These are phyloP conservation scores for Omphaloscelis lunosa DNA, from an alignment of 2,888 invertebrate genomes.

Conservation along the genomic window DNA sequence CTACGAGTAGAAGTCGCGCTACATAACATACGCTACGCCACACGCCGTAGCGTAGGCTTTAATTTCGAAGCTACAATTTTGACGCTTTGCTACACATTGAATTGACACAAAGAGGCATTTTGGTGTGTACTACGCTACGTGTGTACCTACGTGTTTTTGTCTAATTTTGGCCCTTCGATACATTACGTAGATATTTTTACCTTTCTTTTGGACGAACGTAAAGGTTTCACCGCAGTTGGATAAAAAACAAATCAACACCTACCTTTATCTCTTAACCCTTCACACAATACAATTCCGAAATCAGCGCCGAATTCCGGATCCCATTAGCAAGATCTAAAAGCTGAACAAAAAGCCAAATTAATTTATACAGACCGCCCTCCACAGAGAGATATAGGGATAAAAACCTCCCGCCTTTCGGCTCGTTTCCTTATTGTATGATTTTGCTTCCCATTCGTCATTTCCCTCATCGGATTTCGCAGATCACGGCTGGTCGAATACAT, in stretches of 20 bases:
- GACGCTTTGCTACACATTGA: too few species aligned
- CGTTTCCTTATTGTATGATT: conserved; percentile 82
- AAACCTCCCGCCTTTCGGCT: conserved; percentile 65
- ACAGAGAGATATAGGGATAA: conserved; percentile 66
- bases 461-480: conserved; percentile 71
- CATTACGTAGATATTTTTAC: neutral
- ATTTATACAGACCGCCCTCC: conserved; percentile 63
- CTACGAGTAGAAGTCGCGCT: neutral
- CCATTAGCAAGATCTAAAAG: conserved; percentile 54
- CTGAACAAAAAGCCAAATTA: conserved; percentile 69
- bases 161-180: neutral
- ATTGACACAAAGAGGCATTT: neutral
- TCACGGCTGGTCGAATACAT: conserved; percentile 78
- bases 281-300: conserved; percentile 53
- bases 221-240: neutral
- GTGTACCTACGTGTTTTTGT: too few species aligned
- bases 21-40: neutral
- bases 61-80: neutral
- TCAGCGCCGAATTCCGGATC: conserved; percentile 41
- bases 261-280: conserved; percentile 34
- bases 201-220: neutral
- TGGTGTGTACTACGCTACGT: neutral
- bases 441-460: conserved; percentile 81
- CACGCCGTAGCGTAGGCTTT: neutral
- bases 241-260: conserved; percentile 48